phyloP scores from a whole-genome alignment of 2,113 vertebrate genomes.

The Microtus richardsoni region DNA sequence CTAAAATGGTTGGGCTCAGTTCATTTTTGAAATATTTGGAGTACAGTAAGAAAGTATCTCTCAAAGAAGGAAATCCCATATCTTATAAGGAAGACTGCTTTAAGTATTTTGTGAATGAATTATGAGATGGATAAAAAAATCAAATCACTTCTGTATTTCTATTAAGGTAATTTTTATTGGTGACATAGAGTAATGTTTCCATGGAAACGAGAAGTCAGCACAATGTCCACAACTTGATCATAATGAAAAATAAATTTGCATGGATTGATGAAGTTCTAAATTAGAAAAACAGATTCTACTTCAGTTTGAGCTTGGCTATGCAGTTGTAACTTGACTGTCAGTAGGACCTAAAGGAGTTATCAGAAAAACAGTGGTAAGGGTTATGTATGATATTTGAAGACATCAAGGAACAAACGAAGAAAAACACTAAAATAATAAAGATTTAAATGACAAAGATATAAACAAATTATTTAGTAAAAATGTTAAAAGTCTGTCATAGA shows the following conservation, averaged over 20 bases:
- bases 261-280: neutral
- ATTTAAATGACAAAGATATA: neutral
- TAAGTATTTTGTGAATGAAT: neutral
- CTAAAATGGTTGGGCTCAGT: neutral
- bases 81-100: neutral
- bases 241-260: neutral
- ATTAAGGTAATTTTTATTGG: neutral
- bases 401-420: neutral
- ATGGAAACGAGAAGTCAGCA: neutral
- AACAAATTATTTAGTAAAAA: neutral
- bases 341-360: neutral
- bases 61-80: neutral
- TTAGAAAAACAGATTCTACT: neutral
- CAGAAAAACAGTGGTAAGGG: neutral
- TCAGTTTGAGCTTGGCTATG: neutral
- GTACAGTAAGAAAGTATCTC: neutral
- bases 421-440: neutral
- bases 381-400: neutral
- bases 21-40: conserved; percentile 4
- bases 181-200: neutral
- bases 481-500: neutral
- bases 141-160: neutral
- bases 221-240: neutral
- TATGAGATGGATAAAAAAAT: neutral
- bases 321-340: neutral